These are phyloP conservation scores for Hybos culiciformis DNA, from an alignment of 2,888 invertebrate genomes.

Conservation along the genomic window DNA sequence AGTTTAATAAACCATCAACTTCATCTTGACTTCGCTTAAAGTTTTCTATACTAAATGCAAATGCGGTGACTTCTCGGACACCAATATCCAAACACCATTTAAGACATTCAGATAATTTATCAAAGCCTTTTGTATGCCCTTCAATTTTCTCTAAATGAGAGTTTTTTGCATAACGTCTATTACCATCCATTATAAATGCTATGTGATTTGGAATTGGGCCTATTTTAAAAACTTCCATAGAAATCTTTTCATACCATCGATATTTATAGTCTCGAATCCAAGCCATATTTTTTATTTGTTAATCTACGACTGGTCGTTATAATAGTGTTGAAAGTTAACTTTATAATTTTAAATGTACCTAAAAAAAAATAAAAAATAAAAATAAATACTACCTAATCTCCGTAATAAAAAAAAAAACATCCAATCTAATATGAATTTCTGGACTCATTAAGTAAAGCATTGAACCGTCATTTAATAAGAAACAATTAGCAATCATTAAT, in stretches of 20 bases:
- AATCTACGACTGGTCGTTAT: no score
- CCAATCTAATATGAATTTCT: no score
- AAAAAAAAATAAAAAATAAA: no score
- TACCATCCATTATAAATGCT: constrained; percentile 98
- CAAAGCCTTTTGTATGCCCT: constrained; percentile 71
- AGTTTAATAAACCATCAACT: constrained; percentile 73
- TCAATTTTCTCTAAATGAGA: constrained; percentile 56
- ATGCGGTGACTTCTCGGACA: constrained; percentile 89
- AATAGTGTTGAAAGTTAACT: no score
- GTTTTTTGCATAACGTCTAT: constrained; percentile 81
- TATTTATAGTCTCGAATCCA: constrained; percentile 69
- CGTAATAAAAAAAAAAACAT: no score
- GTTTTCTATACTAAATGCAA: constrained; percentile 98
- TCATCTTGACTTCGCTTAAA: constrained; percentile 85
- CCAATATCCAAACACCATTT: constrained; percentile 79
- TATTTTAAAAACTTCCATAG: constrained; percentile 58
- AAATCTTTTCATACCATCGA: constrained; percentile 61
- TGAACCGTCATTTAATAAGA: no score
- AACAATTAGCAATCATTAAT: no score
- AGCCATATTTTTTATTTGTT: constrained; percentile 39
- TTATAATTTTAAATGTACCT: no score
- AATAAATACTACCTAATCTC: no score
- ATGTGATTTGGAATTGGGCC: constrained; percentile 83
- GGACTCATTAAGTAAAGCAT: no score
- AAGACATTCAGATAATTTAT: constrained; percentile 66